Evolutionary conservation across 2,888 invertebrate genomes (phyloP), one percentile per base, ranked within the genome.

Genomic region (Megaustenia siamemsis): DNA sequence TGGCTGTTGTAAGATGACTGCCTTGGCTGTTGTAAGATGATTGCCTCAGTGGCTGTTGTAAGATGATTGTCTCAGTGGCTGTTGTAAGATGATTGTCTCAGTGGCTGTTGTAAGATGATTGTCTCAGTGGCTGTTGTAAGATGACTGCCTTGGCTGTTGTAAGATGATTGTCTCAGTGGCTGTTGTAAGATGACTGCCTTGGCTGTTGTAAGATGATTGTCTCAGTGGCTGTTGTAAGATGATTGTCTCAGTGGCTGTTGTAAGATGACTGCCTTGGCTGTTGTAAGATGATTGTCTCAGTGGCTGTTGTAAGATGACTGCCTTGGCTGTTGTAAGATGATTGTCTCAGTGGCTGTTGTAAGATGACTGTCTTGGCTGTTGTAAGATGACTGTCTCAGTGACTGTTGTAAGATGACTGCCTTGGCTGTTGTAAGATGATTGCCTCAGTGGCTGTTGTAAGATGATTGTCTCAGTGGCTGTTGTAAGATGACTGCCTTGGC

Each of bases 71-170:
- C n/a, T n/a, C n/a, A n/a, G n/a, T n/a, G n/a, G n/a, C n/a, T n/a
- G 66, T 15, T 66, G 66, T 66, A 35, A 18, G 63, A 63, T 63
- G n/a, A n/a, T n/a, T n/a, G 28, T 63, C n/a, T 10, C 45, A 45
- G 45, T 63, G 63, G 10, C n/a, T 63, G 63, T 28, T 63, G 63
- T 63, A 28, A n/a, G 63, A 63, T 63, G n/a, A n/a, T n/a, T n/a
- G 28, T 63, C n/a, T 10, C 45, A 45, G 45, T 45, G 45, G 12
- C 12, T 45, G 45, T 28, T 24, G 63, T 63, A 28, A 63, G 6
- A 28, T 63, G n/a, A n/a, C n/a, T n/a, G 63, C 28, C 56, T n/a
- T 63, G 63, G 10, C n/a, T 63, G 63, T 28, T 63, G n/a, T 63
- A 28, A n/a, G 63, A 63, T 63, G n/a, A n/a, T n/a, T n/a, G 28